phyloP scores from a whole-genome alignment of 2,113 vertebrate genomes.

The Ibidorhyncha struthersii region DNA sequence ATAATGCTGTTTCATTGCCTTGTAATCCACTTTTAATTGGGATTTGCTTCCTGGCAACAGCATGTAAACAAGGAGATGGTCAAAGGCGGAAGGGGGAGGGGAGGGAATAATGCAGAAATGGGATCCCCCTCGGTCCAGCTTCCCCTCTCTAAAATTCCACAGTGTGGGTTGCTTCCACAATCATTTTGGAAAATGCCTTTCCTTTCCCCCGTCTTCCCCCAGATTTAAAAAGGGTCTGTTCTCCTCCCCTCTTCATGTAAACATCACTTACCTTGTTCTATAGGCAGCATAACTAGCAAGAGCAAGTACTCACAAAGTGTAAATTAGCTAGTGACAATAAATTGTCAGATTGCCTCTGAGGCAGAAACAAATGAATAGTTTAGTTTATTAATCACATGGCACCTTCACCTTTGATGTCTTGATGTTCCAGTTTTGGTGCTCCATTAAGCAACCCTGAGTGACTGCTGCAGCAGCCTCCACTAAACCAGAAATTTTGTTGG shows the following conservation, averaged over 20 bases:
- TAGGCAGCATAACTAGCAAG: constrained; percentile 49
- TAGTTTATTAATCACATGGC: constrained; percentile 75
- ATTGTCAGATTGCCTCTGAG: constrained; percentile 75
- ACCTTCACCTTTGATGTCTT: constrained; percentile 82
- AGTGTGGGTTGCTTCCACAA: neutral
- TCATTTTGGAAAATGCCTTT: neutral
- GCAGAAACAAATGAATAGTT: constrained; percentile 68
- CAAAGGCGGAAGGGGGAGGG: neutral
- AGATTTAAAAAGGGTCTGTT: constrained; percentile 19
- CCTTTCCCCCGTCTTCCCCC: neutral
- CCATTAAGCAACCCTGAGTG: constrained; percentile 67
- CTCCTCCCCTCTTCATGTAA: constrained; percentile 19
- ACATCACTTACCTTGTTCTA: constrained; percentile 54
- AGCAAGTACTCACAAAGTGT: constrained; percentile 74
- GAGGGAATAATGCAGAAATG: neutral
- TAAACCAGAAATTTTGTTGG: constrained; percentile 78
- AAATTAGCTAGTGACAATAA: constrained; percentile 78
- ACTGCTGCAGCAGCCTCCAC: constrained; percentile 75
- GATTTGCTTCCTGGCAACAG: constrained; percentile 67
- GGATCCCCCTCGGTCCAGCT: neutral
- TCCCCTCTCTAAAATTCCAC: neutral
- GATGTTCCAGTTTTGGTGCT: constrained; percentile 79
- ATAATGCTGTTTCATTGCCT: constrained; percentile 53
- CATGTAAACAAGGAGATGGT: constrained; percentile 50
- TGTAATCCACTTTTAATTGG: constrained; percentile 72